Conservation (phyloP, 35 echinoderm and acorn worm genomes). For the Acanthaster planci region DNA sequence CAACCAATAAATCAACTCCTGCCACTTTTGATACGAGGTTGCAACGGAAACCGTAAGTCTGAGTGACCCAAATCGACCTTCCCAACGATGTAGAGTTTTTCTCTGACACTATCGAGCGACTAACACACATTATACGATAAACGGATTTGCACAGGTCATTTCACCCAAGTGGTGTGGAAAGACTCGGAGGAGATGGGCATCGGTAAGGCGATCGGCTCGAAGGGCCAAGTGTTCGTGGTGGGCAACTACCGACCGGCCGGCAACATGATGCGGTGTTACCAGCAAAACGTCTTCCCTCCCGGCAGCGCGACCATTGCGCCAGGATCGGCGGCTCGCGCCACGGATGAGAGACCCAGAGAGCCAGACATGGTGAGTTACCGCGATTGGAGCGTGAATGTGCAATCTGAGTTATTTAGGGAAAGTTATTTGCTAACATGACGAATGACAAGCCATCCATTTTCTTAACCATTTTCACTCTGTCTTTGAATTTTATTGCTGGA, state of each 20-base stretch:
- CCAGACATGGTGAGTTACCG: not conserved
- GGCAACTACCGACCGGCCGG: conserved; percentile 79
- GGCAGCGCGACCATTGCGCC: not conserved
- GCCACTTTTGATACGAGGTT: not conserved
- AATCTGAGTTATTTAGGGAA: conserved; percentile 38
- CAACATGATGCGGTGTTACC: conserved; percentile 55
- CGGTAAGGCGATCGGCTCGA: conserved; percentile 71
- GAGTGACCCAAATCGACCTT: no score
- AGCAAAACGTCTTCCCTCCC: conserved; percentile 78
- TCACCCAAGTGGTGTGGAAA: conserved; percentile 89
- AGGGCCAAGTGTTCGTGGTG: conserved; percentile 73
- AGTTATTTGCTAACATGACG: conserved; percentile 4
- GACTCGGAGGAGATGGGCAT: conserved; percentile 82
- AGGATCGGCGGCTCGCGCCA: not conserved
- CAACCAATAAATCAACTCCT: not conserved
- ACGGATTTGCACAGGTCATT: conserved; percentile 60
- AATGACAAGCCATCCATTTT: not conserved
- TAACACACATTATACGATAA: not conserved
- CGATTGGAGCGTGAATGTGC: conserved; percentile 20
- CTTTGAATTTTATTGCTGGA: no score
- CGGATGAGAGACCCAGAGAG: not conserved
- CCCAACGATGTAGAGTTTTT: no score
- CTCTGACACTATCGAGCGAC: no score
- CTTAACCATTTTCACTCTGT: not conserved
- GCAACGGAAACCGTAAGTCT: not conserved